Conservation (phyloP, 2,113 vertebrate species). For the Callocephalon fimbriatum region DNA sequence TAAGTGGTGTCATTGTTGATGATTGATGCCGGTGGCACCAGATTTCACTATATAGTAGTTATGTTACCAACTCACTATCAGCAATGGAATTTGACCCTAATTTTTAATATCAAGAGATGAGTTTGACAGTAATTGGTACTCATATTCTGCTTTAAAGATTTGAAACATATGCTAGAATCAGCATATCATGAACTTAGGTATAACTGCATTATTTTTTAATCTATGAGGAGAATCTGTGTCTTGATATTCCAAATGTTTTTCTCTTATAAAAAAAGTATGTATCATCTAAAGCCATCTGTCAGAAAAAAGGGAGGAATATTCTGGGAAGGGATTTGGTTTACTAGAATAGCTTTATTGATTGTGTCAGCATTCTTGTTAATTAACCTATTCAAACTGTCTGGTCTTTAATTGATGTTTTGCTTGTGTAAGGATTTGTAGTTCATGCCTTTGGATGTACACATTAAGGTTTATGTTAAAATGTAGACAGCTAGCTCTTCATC, state of each 20-base stretch:
- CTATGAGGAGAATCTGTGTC: not conserved
- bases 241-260: not conserved
- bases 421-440: constrained; percentile 16
- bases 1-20: not conserved
- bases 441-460: not conserved
- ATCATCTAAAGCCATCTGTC: constrained; percentile 7
- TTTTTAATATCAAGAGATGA: not conserved
- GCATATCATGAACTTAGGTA: not conserved
- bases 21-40: not conserved
- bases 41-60: not conserved
- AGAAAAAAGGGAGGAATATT: constrained; percentile 21
- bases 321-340: not conserved
- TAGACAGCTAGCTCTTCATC: not conserved
- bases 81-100: not conserved
- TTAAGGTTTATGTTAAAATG: constrained; percentile 13
- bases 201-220: not conserved
- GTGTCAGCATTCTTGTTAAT: constrained; percentile 45
- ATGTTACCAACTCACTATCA: not conserved
- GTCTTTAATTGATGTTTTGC: constrained; percentile 44
- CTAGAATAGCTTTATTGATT: constrained; percentile 43
- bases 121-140: not conserved
- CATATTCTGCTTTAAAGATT: not conserved
- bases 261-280: not conserved
- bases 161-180: not conserved
- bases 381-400: constrained; percentile 33